Percentiles rank a stretch among this genome's conserved stretches.
Conservation (phyloP, 1,140 invertebrate genomes). For the Calycopis cecrops region DNA sequence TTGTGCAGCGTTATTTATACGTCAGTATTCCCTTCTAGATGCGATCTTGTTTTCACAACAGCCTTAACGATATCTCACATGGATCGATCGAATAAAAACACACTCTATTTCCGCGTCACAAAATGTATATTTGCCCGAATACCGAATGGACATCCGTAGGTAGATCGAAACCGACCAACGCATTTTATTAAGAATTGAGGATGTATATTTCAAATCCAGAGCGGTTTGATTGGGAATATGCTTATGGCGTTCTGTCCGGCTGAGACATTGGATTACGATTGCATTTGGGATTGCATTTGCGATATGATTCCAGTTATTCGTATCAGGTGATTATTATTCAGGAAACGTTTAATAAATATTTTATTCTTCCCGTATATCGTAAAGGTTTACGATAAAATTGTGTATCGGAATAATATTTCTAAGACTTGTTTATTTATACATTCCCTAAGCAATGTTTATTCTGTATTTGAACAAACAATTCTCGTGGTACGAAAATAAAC, state of each 20-base stretch:
- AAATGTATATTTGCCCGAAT: slow-evolving; percentile 11
- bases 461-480: too few species aligned
- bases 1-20: slow-evolving; percentile 68
- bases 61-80: slow-evolving; percentile 25
- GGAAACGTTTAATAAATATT: slow-evolving; percentile 10
- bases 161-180: slow-evolving; percentile 44
- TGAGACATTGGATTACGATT: slow-evolving; percentile 39
- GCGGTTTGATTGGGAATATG: slow-evolving; percentile 62
- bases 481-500: too few species aligned
- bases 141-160: slow-evolving; percentile 16
- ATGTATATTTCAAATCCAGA: slow-evolving; percentile 45
- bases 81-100: slow-evolving; percentile 16
- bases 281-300: slow-evolving; percentile 40
- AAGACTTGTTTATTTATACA: too few species aligned
- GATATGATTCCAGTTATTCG: neutral
- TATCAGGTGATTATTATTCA: slow-evolving; percentile 10
- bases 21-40: slow-evolving; percentile 45
- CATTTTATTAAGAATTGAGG: slow-evolving; percentile 63
- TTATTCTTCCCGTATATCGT: slow-evolving; percentile 8
- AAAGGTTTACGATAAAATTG: neutral
- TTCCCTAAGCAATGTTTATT: too few species aligned
- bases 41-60: slow-evolving; percentile 38
- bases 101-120: slow-evolving; percentile 16
- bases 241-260: slow-evolving; percentile 42
- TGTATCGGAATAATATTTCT: too few species aligned